Evolutionary conservation across 2,113 vertebrate genomes (phyloP).

Genomic region (Raja brachyura): DNA sequence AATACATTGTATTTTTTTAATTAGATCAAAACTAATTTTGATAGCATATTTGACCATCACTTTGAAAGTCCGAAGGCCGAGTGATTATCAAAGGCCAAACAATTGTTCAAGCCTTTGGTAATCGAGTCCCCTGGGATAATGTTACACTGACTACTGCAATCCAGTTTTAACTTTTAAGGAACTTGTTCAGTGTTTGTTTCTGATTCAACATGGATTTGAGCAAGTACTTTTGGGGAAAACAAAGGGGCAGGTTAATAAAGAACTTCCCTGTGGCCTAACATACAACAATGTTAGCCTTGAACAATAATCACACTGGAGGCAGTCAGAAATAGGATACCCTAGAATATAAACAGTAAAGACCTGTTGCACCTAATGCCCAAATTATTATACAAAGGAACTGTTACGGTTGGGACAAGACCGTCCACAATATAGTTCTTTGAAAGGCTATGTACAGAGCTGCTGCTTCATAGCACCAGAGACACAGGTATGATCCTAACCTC

Average conservation of each 20-base stretch:
- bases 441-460: no score
- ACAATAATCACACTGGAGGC: background rate
- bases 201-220: background rate
- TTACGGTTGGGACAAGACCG: no score
- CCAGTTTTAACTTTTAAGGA: background rate
- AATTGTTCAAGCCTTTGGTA: background rate
- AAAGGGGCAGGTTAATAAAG: background rate
- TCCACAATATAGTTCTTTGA: no score
- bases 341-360: background rate
- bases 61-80: background rate
- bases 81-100: background rate
- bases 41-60: background rate
- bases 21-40: background rate
- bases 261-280: background rate
- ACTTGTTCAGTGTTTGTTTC: background rate
- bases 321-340: background rate
- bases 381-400: no score
- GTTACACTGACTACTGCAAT: background rate
- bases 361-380: no score
- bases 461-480: no score
- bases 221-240: background rate
- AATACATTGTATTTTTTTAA: background rate
- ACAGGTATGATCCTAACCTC: no score
- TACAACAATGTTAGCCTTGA: background rate
- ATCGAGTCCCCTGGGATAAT: background rate